Conservation (phyloP, 1,140 invertebrate species). For the Zaprionus kolodkinae region DNA sequence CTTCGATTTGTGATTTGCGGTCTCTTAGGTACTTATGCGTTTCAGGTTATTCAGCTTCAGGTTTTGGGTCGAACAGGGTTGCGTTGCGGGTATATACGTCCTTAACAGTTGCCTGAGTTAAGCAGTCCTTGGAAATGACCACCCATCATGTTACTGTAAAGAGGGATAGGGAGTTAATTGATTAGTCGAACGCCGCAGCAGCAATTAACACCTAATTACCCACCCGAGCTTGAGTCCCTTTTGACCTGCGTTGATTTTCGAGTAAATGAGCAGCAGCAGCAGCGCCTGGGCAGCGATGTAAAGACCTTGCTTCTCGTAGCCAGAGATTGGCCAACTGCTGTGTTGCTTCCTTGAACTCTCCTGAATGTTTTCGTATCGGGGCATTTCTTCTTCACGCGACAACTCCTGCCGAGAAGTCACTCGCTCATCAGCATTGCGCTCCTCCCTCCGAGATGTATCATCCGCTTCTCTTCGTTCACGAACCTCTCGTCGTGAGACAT, state of each 20-base stretch:
- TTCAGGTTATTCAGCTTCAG: slow-evolving; percentile 19
- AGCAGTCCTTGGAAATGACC: slow-evolving; percentile 51
- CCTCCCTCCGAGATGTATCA: neutral
- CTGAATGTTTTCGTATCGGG: neutral
- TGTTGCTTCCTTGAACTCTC: neutral
- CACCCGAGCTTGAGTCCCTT: slow-evolving; percentile 57
- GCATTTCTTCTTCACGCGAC: neutral
- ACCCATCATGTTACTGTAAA: slow-evolving; percentile 37
- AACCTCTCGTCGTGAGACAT: neutral
- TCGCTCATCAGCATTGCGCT: neutral
- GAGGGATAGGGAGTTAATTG: neutral
- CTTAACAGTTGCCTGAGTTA: slow-evolving; percentile 53
- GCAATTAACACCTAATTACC: neutral
- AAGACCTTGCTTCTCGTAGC: slow-evolving; percentile 48
- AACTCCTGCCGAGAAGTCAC: neutral
- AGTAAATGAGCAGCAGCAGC: slow-evolving; percentile 52
- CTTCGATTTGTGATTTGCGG: slow-evolving; percentile 27
- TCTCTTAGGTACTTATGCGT: slow-evolving; percentile 27
- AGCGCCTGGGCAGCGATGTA: slow-evolving; percentile 53
- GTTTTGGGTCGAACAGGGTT: neutral
- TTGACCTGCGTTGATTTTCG: slow-evolving; percentile 43
- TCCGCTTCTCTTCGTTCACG: too few species aligned
- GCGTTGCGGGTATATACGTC: neutral
- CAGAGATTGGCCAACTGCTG: slow-evolving; percentile 1
- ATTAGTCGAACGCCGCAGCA: neutral